These are phyloP conservation scores for Rhyacophila brunnea DNA, from an alignment of 1,140 invertebrate species.

Conservation along the genomic window DNA sequence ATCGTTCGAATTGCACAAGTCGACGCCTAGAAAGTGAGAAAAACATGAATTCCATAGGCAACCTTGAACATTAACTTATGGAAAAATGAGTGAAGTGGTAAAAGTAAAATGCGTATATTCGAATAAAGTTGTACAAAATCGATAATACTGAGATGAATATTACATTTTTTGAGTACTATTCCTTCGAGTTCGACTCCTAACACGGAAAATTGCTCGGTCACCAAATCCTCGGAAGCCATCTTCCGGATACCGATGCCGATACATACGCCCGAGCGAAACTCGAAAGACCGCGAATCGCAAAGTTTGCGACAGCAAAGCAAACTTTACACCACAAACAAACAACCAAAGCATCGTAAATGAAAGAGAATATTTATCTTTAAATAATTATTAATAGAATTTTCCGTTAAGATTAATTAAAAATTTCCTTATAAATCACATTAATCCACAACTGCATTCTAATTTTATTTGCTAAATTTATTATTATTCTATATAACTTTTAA, in stretches of 20 bases:
- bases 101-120: constrained; percentile 5
- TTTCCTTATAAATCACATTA: too few species aligned
- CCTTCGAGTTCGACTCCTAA: constrained; percentile 47
- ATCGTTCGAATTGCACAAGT: constrained; percentile 58
- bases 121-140: constrained; percentile 1
- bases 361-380: too few species aligned
- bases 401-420: too few species aligned
- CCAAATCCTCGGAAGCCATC: constrained; percentile 55
- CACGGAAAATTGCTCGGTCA: constrained; percentile 55
- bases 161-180: constrained; percentile 39
- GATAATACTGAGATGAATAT: constrained; percentile 2
- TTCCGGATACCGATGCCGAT: constrained; percentile 47
- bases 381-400: too few species aligned
- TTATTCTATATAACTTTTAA: too few species aligned
- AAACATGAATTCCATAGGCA: constrained; percentile 17
- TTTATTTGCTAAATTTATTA: too few species aligned
- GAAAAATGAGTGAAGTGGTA: not conserved
- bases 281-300: constrained; percentile 52
- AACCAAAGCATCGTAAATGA: not conserved
- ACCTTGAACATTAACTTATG: constrained; percentile 11
- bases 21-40: constrained; percentile 47
- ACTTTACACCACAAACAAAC: too few species aligned
- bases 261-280: constrained; percentile 46
- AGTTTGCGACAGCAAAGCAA: constrained; percentile 40
- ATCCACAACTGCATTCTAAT: too few species aligned